A percentile compares a stretch with the other conserved stretches of the same genome.
Evolutionary conservation across 2,797 vertebrate species (phyloP).

Genomic region (Loris lydekkerianus): DNA sequence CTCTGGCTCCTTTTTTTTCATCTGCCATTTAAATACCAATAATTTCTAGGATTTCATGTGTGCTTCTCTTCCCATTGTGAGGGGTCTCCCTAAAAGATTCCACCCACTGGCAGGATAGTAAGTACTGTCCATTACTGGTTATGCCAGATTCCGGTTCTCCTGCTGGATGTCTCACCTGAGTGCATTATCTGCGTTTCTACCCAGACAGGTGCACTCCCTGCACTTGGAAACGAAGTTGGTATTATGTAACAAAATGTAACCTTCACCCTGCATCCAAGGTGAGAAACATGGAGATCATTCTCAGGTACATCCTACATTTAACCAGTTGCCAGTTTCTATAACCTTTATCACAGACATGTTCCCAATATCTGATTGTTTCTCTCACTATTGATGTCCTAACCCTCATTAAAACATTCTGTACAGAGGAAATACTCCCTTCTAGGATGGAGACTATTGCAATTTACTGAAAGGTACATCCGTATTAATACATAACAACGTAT

Average conservation of each 20-base stretch:
- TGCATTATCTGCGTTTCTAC: neutral
- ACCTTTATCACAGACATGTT: neutral
- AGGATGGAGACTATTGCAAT: neutral
- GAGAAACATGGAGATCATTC: neutral
- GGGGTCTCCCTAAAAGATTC: neutral
- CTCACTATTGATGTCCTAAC: neutral
- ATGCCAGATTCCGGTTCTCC: neutral
- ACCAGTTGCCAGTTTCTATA: neutral
- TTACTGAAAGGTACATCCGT: neutral
- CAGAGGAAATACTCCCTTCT: neutral
- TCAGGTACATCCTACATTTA: neutral
- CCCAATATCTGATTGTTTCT: neutral
- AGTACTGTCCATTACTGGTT: neutral
- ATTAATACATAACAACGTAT: neutral
- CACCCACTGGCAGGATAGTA: neutral
- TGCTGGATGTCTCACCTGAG: neutral
- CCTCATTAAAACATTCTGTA: neutral
- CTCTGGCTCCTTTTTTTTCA: neutral
- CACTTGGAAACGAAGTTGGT: neutral
- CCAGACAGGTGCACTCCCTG: neutral
- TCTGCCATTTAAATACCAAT: neutral
- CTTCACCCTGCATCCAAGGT: neutral
- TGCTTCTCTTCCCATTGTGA: neutral
- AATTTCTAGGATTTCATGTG: neutral
- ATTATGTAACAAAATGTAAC: neutral